phyloP scores from a whole-genome alignment of 1,140 invertebrate species.

The Daktulosphaira vitifoliae region DNA sequence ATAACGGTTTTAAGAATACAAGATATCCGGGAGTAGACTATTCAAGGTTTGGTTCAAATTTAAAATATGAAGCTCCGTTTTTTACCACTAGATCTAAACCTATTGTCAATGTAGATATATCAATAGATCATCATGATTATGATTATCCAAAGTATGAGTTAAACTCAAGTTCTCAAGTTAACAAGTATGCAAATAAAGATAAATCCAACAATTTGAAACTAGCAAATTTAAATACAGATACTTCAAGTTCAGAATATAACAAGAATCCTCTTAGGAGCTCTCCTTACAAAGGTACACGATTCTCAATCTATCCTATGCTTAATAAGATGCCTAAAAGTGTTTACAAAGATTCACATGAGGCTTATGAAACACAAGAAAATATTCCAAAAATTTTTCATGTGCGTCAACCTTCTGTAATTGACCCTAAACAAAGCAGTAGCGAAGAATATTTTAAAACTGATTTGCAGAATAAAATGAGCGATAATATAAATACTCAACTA shows the following conservation, averaged over 20 bases:
- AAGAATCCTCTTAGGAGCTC: background rate
- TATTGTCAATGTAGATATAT: background rate
- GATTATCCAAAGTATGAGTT: conserved; percentile 18
- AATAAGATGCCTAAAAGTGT: background rate
- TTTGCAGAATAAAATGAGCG: background rate
- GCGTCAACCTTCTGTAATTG: background rate
- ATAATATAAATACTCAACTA: background rate
- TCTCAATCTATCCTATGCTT: background rate
- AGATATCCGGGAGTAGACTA: background rate
- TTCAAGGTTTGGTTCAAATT: background rate
- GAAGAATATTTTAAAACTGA: conserved; percentile 5
- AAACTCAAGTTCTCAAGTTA: background rate
- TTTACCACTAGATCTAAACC: conserved; percentile 1
- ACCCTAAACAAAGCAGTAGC: background rate
- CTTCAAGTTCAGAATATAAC: background rate
- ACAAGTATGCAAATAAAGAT: background rate
- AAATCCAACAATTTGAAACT: background rate
- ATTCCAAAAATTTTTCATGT: background rate
- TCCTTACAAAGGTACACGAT: background rate
- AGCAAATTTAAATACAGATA: background rate
- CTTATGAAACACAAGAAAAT: background rate
- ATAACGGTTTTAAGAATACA: background rate
- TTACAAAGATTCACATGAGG: background rate
- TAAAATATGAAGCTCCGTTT: conserved; percentile 14
- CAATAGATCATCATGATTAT: background rate